Evolutionary conservation across 2,113 vertebrate genomes (phyloP).

Genomic region (Isurus oxyrinchus): DNA sequence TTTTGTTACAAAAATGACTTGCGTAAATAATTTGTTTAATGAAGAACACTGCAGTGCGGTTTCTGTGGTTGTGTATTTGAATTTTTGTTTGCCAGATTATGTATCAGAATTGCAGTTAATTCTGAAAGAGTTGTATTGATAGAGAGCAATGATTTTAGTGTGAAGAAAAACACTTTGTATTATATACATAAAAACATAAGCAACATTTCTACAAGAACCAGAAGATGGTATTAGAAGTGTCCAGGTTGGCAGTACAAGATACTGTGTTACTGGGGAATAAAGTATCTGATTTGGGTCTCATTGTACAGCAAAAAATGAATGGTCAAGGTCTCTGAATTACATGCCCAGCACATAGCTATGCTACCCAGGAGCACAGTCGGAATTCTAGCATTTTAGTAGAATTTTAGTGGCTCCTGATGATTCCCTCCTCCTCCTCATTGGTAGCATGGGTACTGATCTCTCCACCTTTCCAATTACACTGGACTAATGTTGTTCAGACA

Average conservation of each 20-base stretch:
- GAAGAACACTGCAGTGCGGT: conserved; percentile 30
- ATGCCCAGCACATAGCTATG: neutral
- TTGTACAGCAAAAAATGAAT: neutral
- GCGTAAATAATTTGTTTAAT: neutral
- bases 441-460: neutral
- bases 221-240: neutral
- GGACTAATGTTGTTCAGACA: neutral
- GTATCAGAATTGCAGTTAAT: conserved; percentile 22
- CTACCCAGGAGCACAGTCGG: neutral
- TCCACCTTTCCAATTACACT: neutral
- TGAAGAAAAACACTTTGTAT: neutral
- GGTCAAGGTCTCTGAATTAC: neutral
- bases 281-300: neutral
- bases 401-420: neutral
- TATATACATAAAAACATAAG: neutral
- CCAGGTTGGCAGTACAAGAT: neutral
- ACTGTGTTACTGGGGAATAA: neutral
- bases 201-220: neutral
- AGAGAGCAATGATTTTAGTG: neutral
- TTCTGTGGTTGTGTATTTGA: neutral
- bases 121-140: conserved; percentile 10
- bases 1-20: neutral
- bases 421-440: neutral
- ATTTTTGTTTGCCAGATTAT: conserved; percentile 21
- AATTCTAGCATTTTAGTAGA: neutral